Evolutionary conservation across 1,140 invertebrate species (phyloP), one percentile per base, ranked within the genome.

Genomic region (Neodiprion lecontei): DNA sequence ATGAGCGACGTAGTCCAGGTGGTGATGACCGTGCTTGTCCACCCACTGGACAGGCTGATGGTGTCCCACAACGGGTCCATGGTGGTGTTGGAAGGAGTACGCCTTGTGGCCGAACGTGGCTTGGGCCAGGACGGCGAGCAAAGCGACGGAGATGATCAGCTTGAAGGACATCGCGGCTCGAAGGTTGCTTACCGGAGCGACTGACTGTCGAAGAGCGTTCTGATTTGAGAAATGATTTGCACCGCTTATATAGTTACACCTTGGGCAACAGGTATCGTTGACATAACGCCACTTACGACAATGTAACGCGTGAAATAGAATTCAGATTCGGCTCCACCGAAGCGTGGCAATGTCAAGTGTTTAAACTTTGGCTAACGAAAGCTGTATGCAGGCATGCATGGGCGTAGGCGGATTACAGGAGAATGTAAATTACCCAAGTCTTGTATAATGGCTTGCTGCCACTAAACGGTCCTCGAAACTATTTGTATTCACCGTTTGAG

Each of bases 51-150:
- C 68, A 65, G 82, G 67, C 5, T 81, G 67, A 40, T 83, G 79
- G 74, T 79, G 79, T 0, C 82, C 82, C 1, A 48, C 65, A 0
- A 85, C 80, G 0, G 81, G 81, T 2, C 80, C 82, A 67, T 75
- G 61, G 69, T 83, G 84, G 23, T 83, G 78, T 47, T 82, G 78
- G 65, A 78, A 84, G 0, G 84, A 85, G 17, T 81, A 66, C 12
- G 83, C 83, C 85, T 76, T 76, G 89, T 88, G 0, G 89, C 88
- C 69, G 87, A 84, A 1, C 87, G 84, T 70, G 85, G 85, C 80
- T 89, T 89, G 73, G 86, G 83, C 76, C 87, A 85, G 17, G 81
- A 83, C 79, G n/a, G 53, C 53, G 4, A 61, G 11, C 53, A 61
- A 61, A 61, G 53, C 53, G n/a, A 61, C 28, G 28, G 53, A 61